phyloP scores from a whole-genome alignment of 2,113 vertebrate species.

The Pedionomus torquatus region DNA sequence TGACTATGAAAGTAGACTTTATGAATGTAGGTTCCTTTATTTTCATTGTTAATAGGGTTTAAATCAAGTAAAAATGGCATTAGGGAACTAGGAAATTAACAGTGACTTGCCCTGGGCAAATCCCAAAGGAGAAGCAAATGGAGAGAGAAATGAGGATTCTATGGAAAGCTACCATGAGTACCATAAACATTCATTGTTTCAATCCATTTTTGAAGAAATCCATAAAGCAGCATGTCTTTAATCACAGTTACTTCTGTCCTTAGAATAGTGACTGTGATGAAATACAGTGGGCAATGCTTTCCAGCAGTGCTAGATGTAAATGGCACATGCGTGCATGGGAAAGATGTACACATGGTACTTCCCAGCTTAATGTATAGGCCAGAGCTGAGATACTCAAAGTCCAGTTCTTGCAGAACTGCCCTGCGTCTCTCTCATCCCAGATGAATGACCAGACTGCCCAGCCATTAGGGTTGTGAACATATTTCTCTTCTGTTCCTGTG shows the following conservation, averaged over 20 bases:
- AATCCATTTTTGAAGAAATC: neutral
- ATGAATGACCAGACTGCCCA: neutral
- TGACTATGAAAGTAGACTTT: neutral
- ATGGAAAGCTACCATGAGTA: neutral
- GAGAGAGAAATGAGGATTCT: neutral
- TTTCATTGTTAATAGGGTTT: neutral
- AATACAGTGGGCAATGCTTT: neutral
- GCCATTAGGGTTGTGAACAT: rapidly evolving
- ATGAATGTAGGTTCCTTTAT: neutral
- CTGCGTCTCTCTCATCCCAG: neutral
- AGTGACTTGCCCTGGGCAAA: neutral
- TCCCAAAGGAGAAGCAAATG: neutral
- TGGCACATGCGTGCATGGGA: neutral
- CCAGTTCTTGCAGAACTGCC: neutral
- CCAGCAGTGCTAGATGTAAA: neutral
- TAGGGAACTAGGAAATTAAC: neutral
- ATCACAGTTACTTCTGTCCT: neutral
- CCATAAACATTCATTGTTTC: neutral
- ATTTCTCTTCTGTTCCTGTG: neutral
- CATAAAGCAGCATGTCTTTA: neutral
- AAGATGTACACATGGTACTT: neutral
- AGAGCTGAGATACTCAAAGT: neutral
- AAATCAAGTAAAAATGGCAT: neutral
- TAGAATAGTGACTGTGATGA: neutral
- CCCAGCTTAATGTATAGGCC: neutral